Evolutionary conservation across 2,113 vertebrate species (phyloP).

Genomic region (Oplegnathus fasciatus): DNA sequence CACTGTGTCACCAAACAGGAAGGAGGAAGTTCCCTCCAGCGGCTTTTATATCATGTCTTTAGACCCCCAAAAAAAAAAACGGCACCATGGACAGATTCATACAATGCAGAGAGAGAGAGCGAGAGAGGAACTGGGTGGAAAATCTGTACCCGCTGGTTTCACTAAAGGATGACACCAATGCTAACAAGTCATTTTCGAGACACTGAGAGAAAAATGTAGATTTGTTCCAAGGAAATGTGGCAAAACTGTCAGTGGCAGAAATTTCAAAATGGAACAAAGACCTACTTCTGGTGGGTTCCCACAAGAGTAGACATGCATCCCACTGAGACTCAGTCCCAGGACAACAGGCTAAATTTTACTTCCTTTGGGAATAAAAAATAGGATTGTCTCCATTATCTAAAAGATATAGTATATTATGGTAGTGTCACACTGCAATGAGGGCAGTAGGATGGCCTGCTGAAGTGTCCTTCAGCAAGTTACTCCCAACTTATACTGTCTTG

Average conservation of each 20-base stretch:
- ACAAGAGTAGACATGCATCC: constrained; percentile 39
- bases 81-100: constrained; percentile 42
- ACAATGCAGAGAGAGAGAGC: background rate
- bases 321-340: constrained; percentile 48
- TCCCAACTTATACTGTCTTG: background rate
- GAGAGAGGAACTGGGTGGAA: background rate
- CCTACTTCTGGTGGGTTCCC: constrained; percentile 56
- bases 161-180: constrained; percentile 13
- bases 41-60: constrained; percentile 45
- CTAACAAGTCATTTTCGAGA: constrained; percentile 24
- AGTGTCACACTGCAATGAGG: constrained; percentile 28
- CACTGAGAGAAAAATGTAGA: background rate
- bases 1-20: constrained; percentile 67
- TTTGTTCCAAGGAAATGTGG: constrained; percentile 27
- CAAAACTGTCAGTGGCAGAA: constrained; percentile 6
- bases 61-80: constrained; percentile 17
- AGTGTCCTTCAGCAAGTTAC: constrained; percentile 1
- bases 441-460: constrained; percentile 1
- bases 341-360: constrained; percentile 27
- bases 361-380: constrained; percentile 33
- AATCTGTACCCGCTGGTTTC: constrained; percentile 24
- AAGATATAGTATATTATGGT: constrained; percentile 18
- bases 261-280: constrained; percentile 54
- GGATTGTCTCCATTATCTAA: constrained; percentile 21
- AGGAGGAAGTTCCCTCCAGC: constrained; percentile 74